Evolutionary conservation across 2,113 vertebrate species (phyloP).

Genomic region (Cromileptes altivelis): DNA sequence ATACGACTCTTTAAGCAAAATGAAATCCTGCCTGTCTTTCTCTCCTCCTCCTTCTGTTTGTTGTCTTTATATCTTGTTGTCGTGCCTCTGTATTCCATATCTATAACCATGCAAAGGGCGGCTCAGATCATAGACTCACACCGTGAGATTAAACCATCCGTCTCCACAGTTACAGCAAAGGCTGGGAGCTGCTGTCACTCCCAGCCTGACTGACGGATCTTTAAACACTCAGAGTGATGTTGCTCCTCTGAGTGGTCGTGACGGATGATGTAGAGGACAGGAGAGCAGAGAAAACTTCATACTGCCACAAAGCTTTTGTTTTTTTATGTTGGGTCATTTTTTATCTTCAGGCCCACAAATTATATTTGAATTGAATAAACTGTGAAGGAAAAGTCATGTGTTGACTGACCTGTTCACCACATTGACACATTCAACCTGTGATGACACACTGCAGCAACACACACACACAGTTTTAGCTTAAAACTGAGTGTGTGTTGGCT

Average conservation of each 20-base stretch:
- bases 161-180: too few relatives aligned
- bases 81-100: neutral
- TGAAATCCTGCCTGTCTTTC: slow-evolving; percentile 23
- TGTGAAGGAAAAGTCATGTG: neutral
- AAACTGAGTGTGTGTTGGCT: too few relatives aligned
- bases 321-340: neutral
- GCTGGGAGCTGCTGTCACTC: slow-evolving; percentile 2
- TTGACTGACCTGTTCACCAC: too few relatives aligned
- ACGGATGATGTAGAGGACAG: too few relatives aligned
- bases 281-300: neutral
- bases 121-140: neutral
- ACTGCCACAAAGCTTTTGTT: neutral
- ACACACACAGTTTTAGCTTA: neutral
- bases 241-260: neutral
- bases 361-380: neutral
- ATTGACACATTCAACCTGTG: too few relatives aligned
- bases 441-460: too few relatives aligned
- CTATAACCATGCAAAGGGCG: neutral
- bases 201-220: neutral
- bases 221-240: neutral
- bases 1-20: slow-evolving; percentile 28
- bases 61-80: neutral
- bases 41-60: neutral
- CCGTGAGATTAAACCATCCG: neutral
- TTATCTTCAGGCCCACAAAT: neutral